Base-by-base conservation (phyloP, 2,888 invertebrate species). In the Drosophila conformis region DNA sequence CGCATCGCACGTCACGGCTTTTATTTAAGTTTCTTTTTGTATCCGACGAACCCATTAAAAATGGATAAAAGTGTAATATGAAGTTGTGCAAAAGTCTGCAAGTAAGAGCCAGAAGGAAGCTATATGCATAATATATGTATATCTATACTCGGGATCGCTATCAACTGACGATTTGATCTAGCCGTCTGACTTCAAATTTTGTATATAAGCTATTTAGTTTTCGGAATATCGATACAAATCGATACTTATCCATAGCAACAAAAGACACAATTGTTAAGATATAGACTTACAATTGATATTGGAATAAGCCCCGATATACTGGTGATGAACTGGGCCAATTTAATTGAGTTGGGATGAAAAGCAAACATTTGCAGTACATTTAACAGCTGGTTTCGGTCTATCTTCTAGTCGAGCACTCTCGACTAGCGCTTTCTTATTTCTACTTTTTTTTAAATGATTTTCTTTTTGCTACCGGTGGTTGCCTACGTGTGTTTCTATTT, bases 1-100 rank as follows among this genome's bases (percentile, higher is more conserved):
- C 69, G 62, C 74, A 77, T 78, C 78, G 65, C 40, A 15, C 57
- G 35, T 54, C 61, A 51, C 40, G 48, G 38, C 38, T 48, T 46
- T 25, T 46, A 46, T 46, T 25, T 46, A 46, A 46, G 46, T 46
- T 46, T 46, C 25, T 25, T 46, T 46, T 46, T 58, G 25, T 61
- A 13, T 48, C 11, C 29, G 27, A 18, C 29, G 27, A 49, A 29
- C 6, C 49, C 29, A 49, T 29, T 29, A 11, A 49, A 49, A 49
- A n/a, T 49, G 15, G 29, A 49, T 29, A 49, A 29, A 29, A 4
- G 25, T 21, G 27, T 27, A 48, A 4, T 8, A 48, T 18, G 48
- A 42, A 21, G 40, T 42, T 21, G 21, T 42, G 5, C 21, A 21
- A 42, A 21, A 15, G 46, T 15, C 15, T 15, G 13, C 15, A 15